A percentile compares a stretch with the other conserved stretches of the same genome.
Evolutionary conservation across 1,140 invertebrate genomes (phyloP).

Genomic region (Sarcophaga peregrina): DNA sequence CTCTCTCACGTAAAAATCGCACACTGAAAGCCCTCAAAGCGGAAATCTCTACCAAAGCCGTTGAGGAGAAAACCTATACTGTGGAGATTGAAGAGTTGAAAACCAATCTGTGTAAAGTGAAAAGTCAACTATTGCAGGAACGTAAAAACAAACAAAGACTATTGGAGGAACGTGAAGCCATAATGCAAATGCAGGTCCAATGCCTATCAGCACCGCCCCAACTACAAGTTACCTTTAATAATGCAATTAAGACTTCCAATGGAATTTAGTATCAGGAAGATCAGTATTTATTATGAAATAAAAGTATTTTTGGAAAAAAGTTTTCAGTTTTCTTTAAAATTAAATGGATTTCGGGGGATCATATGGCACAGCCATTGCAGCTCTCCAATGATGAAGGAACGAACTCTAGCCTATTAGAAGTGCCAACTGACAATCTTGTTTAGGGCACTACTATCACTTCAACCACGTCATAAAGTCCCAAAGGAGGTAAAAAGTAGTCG

Average conservation of each 20-base stretch:
- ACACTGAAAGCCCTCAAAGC: conserved; percentile 62
- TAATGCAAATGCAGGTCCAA: conserved; percentile 60
- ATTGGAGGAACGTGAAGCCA: conserved; percentile 56
- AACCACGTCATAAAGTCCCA: no score
- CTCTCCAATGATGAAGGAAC: no score
- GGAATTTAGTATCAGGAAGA: conserved; percentile 48
- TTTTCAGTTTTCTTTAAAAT: not conserved
- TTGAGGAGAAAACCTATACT: conserved; percentile 55
- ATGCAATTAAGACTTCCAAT: conserved; percentile 61
- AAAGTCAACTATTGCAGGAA: conserved; percentile 59
- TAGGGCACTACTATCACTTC: no score
- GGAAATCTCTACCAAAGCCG: conserved; percentile 55
- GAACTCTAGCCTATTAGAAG: no score
- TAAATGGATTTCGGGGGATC: not conserved
- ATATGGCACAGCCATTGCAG: no score
- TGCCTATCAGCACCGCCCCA: conserved; percentile 61
- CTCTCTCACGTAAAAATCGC: conserved; percentile 57
- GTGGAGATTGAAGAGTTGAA: conserved; percentile 56
- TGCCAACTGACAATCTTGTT: no score
- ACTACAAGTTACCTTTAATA: conserved; percentile 54
- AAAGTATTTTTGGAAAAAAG: not conserved
- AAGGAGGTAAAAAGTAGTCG: no score
- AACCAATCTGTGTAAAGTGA: conserved; percentile 53
- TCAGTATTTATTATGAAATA: conserved; percentile 3
- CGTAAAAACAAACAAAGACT: conserved; percentile 64